Evolutionary conservation across 2,797 vertebrate species (phyloP), one percentile per base, ranked within the genome.

Genomic region (Anniella stebbinsi): DNA sequence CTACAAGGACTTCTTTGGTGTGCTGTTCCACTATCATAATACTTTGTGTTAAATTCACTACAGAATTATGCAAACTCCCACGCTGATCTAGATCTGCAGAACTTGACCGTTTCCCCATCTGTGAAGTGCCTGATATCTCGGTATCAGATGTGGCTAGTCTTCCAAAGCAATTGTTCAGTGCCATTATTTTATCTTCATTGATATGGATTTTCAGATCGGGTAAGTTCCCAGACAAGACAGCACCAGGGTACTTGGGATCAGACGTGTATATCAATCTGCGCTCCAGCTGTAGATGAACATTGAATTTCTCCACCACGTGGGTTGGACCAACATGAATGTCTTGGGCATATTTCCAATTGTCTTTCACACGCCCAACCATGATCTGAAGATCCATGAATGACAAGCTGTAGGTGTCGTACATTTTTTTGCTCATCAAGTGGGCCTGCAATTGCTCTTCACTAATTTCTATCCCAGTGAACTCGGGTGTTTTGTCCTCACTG

Each of bases 121-220:
- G 95, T 0, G 97, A 95, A 28, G 97, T 97, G 91, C 98, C 98
- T 1, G 97, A 95, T 23, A 97, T 95, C 45, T 95, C 98, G 0
- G 90, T 48, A 81, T 96, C 98, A 10, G 98, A 92, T 0, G 96
- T 96, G 63, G 97, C 98, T 18, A 99, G 97, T 93, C 98, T 97
- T 0, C 97, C 88, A 30, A 99, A 97, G 88, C 99, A 99, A 91
- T 98, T 99, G 96, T 97, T 98, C 30, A 99, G 95, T 9, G 99
- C 99, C 0, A 97, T 96, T 96, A 99, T 98, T 96, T 99, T 99
- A 95, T 99, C 99, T 63, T 99, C 98, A 54, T 99, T 99, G 90
- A 99, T 97, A 87, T 99, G 99, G 76, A 99, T 98, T 96, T 99
- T 99, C 73, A 99, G 96, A 94, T 99, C 99, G 1, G 99, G 99